Conservation (phyloP, 2,888 invertebrate species). For the Zaprionus lineosus region DNA sequence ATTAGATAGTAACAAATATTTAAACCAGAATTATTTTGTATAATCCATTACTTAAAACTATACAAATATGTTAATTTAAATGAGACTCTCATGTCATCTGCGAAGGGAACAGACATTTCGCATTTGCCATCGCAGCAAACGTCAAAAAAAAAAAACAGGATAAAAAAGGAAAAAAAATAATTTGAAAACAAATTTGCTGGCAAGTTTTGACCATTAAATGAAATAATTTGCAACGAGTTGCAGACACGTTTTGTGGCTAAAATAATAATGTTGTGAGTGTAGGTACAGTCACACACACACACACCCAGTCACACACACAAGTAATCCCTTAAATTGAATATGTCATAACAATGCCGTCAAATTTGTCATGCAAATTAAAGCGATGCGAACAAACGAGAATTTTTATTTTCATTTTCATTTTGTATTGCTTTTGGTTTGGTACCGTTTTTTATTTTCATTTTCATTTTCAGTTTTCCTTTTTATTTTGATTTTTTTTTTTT, state of each 20-base stretch:
- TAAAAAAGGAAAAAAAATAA: conserved; percentile 14
- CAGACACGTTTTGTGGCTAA: conserved; percentile 22
- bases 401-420: conserved; percentile 18
- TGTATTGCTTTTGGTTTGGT: conserved; percentile 22
- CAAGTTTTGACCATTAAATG: conserved; percentile 10
- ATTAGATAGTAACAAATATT: too few species aligned
- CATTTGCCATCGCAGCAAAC: too few species aligned
- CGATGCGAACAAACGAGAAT: conserved; percentile 58
- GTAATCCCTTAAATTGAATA: conserved; percentile 76
- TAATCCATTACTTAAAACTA: conserved; percentile 15
- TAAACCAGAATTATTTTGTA: too few species aligned
- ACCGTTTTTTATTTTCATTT: conserved; percentile 14
- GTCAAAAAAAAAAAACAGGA: conserved; percentile 1
- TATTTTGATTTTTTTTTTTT: conserved; percentile 14
- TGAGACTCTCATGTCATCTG: conserved; percentile 37
- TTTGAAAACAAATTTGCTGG: conserved; percentile 4
- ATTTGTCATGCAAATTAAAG: conserved; percentile 77
- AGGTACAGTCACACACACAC: neutral
- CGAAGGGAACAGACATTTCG: too few species aligned
- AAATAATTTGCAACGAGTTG: conserved; percentile 31
- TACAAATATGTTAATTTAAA: conserved; percentile 29
- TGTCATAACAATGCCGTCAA: conserved; percentile 74
- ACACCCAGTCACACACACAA: conserved; percentile 22
- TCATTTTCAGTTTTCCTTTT: conserved; percentile 20
- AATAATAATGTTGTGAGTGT: conserved; percentile 29